Evolutionary conservation across 2,797 vertebrate species (phyloP).

Genomic region (Serranus cabrilla): DNA sequence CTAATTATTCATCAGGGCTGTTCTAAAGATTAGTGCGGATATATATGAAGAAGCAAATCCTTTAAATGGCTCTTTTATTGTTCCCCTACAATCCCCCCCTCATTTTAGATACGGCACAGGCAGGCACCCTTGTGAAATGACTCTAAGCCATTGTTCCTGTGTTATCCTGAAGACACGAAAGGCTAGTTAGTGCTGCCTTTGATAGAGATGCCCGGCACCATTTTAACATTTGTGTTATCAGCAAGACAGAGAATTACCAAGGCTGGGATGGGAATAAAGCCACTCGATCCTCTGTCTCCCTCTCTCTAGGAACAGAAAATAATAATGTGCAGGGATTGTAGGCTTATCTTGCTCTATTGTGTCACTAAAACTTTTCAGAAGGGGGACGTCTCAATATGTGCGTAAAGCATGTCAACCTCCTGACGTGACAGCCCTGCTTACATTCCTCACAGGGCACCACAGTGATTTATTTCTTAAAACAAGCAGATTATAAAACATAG

Average conservation of each 20-base stretch:
- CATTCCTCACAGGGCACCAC: not conserved
- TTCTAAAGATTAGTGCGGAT: slow-evolving; percentile 81
- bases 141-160: slow-evolving; percentile 78
- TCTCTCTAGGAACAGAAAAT: slow-evolving; percentile 64
- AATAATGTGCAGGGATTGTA: slow-evolving; percentile 47
- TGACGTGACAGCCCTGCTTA: slow-evolving; percentile 23
- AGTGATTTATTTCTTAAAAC: slow-evolving; percentile 7
- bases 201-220: slow-evolving; percentile 77
- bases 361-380: slow-evolving; percentile 36
- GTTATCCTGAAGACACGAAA: slow-evolving; percentile 78
- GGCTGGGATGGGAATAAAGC: slow-evolving; percentile 73
- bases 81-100: slow-evolving; percentile 71
- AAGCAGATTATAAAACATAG: slow-evolving; percentile 5
- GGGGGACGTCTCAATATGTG: slow-evolving; percentile 45
- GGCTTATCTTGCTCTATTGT: slow-evolving; percentile 64
- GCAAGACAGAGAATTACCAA: slow-evolving; percentile 72
- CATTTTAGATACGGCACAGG: slow-evolving; percentile 78
- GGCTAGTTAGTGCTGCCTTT: slow-evolving; percentile 78
- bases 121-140: slow-evolving; percentile 78
- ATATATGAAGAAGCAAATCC: slow-evolving; percentile 81
- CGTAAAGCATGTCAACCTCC: slow-evolving; percentile 14
- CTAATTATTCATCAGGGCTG: slow-evolving; percentile 80
- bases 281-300: slow-evolving; percentile 57
- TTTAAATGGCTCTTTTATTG: slow-evolving; percentile 84
- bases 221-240: slow-evolving; percentile 78